A percentile compares a stretch with the other conserved stretches of the same genome.
Conservation (phyloP, 2,113 vertebrate species). For the Malurus cyaneus region DNA sequence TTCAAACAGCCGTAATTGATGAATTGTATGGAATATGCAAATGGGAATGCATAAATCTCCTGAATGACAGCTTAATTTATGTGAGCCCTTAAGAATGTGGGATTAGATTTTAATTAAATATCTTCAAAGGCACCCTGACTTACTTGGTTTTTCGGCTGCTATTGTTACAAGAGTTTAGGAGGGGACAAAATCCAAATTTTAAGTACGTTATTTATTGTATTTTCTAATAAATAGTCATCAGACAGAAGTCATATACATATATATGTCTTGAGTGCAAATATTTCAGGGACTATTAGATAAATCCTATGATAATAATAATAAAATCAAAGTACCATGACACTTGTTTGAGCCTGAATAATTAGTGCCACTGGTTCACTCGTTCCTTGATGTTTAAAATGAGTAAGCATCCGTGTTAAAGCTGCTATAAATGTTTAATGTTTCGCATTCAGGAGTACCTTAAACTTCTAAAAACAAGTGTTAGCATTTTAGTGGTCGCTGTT, state of each 20-base stretch:
- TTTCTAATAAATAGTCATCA: neutral
- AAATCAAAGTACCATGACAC: neutral
- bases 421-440: neutral
- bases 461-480: neutral
- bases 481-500: neutral
- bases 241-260: neutral
- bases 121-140: slow-evolving; percentile 88
- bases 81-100: slow-evolving; percentile 87
- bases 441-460: neutral
- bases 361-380: neutral
- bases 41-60: slow-evolving; percentile 87
- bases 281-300: neutral
- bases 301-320: neutral
- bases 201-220: neutral
- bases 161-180: slow-evolving; percentile 46
- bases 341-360: neutral
- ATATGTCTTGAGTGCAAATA: accelerated
- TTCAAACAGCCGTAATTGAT: slow-evolving; percentile 86
- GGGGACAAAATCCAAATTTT: slow-evolving; percentile 42
- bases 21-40: slow-evolving; percentile 87
- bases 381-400: neutral
- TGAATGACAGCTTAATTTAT: slow-evolving; percentile 91
- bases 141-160: slow-evolving; percentile 71
- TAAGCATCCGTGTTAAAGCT: neutral
- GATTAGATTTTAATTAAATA: slow-evolving; percentile 94